phyloP scores from a whole-genome alignment of 2,113 vertebrate species.

The Leptobrachium leishanense region DNA sequence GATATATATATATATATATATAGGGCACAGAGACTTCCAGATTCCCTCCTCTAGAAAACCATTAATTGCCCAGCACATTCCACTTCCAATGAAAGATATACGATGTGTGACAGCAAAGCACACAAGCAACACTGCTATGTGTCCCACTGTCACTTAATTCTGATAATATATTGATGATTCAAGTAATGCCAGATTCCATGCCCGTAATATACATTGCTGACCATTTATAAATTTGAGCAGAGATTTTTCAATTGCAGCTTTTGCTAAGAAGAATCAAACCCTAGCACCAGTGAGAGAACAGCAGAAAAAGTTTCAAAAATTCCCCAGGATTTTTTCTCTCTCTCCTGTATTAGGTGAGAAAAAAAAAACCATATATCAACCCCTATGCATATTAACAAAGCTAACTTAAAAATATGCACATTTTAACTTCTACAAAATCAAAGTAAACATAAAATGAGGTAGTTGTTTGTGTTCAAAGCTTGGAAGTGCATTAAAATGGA shows the following conservation, averaged over 20 bases:
- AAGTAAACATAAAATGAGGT: conserved; percentile 83
- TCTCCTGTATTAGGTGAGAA: neutral
- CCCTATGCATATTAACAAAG: neutral
- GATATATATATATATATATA: too few relatives aligned
- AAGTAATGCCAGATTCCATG: too few relatives aligned
- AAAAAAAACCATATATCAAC: neutral
- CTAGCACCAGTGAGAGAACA: conserved; percentile 17
- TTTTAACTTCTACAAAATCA: conserved; percentile 18
- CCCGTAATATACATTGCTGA: neutral
- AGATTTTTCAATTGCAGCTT: neutral
- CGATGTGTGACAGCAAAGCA: too few relatives aligned
- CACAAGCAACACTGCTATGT: too few relatives aligned
- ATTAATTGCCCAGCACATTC: too few relatives aligned
- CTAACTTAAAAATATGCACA: conserved; percentile 22
- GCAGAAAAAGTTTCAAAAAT: neutral
- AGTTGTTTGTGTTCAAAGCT: conserved; percentile 92
- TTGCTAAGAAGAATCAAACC: neutral
- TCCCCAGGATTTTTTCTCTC: neutral
- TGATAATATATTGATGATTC: too few relatives aligned
- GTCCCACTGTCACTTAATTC: too few relatives aligned
- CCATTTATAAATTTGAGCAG: neutral
- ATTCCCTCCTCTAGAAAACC: too few relatives aligned
- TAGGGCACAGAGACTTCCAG: too few relatives aligned
- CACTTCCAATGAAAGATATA: too few relatives aligned
- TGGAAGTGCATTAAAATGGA: conserved; percentile 88